Evolutionary conservation across 1,140 invertebrate genomes (phyloP).

Genomic region (Heliothis virescens): DNA sequence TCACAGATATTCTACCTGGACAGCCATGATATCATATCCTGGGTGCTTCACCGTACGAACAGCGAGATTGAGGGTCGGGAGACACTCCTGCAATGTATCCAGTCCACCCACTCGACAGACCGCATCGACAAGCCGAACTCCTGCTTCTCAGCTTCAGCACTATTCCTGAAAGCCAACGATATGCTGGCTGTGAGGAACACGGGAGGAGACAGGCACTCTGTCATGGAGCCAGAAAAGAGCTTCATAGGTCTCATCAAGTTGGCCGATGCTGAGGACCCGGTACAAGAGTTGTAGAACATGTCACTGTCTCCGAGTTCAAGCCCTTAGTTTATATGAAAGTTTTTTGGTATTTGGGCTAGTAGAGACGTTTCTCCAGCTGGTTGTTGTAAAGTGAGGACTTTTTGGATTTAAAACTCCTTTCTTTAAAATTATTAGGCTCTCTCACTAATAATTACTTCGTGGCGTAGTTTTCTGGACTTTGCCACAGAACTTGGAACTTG

Average conservation of each 20-base stretch:
- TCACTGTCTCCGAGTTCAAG: constrained; percentile 1
- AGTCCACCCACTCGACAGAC: constrained; percentile 72
- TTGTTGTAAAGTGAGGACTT: neutral
- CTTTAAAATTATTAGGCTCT: no score
- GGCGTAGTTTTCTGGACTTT: no score
- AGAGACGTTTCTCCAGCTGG: neutral
- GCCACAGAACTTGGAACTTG: neutral
- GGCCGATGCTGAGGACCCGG: constrained; percentile 85
- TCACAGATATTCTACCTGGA: constrained; percentile 80
- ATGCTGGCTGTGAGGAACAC: constrained; percentile 89
- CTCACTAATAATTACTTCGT: no score
- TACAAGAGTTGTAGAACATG: constrained; percentile 65
- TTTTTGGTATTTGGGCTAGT: neutral
- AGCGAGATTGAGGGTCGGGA: constrained; percentile 70
- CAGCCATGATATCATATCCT: constrained; percentile 78
- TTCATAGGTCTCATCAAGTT: constrained; percentile 93
- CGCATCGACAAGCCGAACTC: constrained; percentile 87
- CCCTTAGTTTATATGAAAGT: constrained; percentile 24
- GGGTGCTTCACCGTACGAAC: constrained; percentile 78
- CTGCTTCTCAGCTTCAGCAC: constrained; percentile 91
- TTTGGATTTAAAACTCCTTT: neutral
- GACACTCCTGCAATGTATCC: constrained; percentile 77
- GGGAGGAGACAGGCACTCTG: constrained; percentile 88
- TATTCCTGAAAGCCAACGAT: constrained; percentile 88
- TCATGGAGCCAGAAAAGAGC: constrained; percentile 91